phyloP scores from a whole-genome alignment of 2,113 vertebrate genomes.

The Sphaerodactylus townsendi region DNA sequence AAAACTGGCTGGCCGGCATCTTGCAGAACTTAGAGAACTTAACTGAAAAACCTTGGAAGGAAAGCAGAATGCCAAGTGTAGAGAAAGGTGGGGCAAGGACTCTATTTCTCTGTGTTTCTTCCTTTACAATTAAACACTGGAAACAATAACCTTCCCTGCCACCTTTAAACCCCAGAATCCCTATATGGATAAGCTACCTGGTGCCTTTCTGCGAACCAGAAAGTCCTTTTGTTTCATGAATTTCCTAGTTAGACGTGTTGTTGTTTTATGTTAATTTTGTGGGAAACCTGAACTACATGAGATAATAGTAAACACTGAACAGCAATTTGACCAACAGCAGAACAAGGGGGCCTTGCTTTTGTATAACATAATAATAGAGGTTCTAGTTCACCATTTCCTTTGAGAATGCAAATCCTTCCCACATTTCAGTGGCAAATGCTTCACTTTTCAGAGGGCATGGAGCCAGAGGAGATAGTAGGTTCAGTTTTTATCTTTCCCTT shows the following conservation, averaged over 20 bases:
- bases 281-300: not conserved
- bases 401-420: not conserved
- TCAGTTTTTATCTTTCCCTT: conserved; percentile 8
- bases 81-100: not conserved
- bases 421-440: too few species aligned
- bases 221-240: conserved; percentile 20
- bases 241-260: not conserved
- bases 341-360: not conserved
- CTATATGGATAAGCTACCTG: conserved; percentile 57
- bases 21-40: conserved; percentile 36
- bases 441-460: conserved; percentile 22
- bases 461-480: conserved; percentile 3
- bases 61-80: conserved; percentile 38
- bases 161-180: conserved; percentile 35
- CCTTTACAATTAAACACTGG: conserved; percentile 63
- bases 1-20: conserved; percentile 16
- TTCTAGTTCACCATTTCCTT: not conserved
- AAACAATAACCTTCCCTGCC: conserved; percentile 38
- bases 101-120: conserved; percentile 16
- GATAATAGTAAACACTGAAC: conserved; percentile 35
- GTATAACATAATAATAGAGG: conserved; percentile 1
- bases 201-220: conserved; percentile 35
- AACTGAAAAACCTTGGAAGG: conserved; percentile 19
- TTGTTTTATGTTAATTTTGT: conserved; percentile 1
- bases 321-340: not conserved